Evolutionary conservation across 1,140 invertebrate species (phyloP).

Genomic region (Zophobas morio): DNA sequence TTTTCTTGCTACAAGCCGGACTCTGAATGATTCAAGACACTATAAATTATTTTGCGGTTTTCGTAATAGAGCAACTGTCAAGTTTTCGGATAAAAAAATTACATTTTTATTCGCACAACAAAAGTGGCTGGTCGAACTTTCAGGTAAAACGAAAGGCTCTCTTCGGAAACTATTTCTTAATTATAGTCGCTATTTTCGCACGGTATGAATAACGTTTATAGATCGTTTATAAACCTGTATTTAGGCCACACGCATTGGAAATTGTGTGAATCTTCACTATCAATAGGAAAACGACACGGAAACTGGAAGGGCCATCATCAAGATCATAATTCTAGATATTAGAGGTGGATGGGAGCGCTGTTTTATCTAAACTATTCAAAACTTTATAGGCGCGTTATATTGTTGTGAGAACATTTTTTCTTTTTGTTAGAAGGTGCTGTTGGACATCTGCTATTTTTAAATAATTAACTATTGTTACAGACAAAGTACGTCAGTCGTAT

Average conservation of each 20-base stretch:
- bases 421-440: too few species aligned
- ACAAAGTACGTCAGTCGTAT: too few species aligned
- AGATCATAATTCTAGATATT: slow-evolving; percentile 25
- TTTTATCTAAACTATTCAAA: slow-evolving; percentile 23
- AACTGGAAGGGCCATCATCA: slow-evolving; percentile 33
- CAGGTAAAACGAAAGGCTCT: slow-evolving; percentile 29
- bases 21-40: neutral
- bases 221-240: slow-evolving; percentile 30
- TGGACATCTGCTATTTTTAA: too few species aligned
- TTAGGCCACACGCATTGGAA: slow-evolving; percentile 34
- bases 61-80: neutral
- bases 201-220: slow-evolving; percentile 26
- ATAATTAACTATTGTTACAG: too few species aligned
- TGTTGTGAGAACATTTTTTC: too few species aligned
- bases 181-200: slow-evolving; percentile 39
- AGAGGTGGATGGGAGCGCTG: neutral
- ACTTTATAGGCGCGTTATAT: too few species aligned
- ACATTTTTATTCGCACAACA: slow-evolving; percentile 14
- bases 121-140: neutral
- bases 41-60: slow-evolving; percentile 20
- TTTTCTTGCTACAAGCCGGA: neutral
- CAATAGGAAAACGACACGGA: slow-evolving; percentile 35
- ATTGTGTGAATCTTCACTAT: slow-evolving; percentile 40
- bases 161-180: slow-evolving; percentile 30
- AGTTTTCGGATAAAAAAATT: neutral